A percentile compares a stretch with the other conserved stretches of the same genome.
phyloP scores from a whole-genome alignment of 2,113 vertebrate species.

The Dendropsophus ebraccatus region DNA sequence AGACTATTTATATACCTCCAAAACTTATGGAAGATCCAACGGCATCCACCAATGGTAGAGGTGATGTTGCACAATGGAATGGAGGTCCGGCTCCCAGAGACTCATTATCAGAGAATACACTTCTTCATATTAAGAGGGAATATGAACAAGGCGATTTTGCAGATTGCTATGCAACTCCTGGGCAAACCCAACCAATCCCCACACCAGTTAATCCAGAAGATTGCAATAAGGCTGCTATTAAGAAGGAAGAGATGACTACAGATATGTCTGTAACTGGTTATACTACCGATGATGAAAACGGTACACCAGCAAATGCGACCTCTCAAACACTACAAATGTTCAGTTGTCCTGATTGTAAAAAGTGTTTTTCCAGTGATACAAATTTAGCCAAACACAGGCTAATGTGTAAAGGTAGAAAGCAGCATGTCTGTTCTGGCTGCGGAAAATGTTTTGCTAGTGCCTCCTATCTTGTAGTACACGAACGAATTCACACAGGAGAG shows the following conservation, averaged over 20 bases:
- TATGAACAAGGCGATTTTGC: neutral
- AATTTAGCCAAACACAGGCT: constrained; percentile 80
- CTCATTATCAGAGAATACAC: no score
- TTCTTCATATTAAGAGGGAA: neutral
- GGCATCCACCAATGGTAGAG: neutral
- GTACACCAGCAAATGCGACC: neutral
- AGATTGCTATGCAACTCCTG: neutral
- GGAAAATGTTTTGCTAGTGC: constrained; percentile 83
- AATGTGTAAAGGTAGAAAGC: constrained; percentile 80
- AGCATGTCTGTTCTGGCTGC: constrained; percentile 79
- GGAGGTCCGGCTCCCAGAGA: neutral
- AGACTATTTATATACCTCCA: neutral
- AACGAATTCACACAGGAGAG: constrained; percentile 65
- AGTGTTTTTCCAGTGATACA: constrained; percentile 76
- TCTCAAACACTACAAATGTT: neutral
- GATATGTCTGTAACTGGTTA: neutral
- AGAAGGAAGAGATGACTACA: neutral
- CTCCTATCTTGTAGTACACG: constrained; percentile 77
- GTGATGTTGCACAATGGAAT: neutral
- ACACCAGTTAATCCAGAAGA: neutral
- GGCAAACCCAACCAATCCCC: neutral
- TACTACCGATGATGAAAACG: neutral
- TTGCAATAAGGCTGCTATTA: neutral
- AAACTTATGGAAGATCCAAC: neutral
- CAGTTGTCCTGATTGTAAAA: constrained; percentile 10